These are phyloP conservation scores for Perizoma flavofasciatum DNA, from an alignment of 2,888 invertebrate species.

Conservation along the genomic window DNA sequence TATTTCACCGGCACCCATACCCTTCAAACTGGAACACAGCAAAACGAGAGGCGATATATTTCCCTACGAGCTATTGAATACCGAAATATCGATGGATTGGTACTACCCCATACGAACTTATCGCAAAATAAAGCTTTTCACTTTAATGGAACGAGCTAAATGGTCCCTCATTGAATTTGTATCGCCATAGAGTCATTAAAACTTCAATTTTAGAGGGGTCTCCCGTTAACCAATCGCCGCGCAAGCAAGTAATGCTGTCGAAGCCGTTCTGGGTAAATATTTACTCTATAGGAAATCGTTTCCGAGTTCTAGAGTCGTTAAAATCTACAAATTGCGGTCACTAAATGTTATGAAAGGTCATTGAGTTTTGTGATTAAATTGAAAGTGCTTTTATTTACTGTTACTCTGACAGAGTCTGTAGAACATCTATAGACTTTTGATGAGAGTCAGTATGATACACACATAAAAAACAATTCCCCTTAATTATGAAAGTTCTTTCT, in stretches of 20 bases:
- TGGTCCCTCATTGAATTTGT: slow-evolving; percentile 49
- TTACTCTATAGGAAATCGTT: slow-evolving; percentile 14
- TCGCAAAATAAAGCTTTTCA: too few relatives aligned
- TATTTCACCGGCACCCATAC: too few relatives aligned
- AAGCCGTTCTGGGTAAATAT: slow-evolving; percentile 17
- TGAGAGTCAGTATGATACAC: too few relatives aligned
- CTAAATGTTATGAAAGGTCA: slow-evolving; percentile 15
- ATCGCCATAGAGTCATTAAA: slow-evolving; percentile 56
- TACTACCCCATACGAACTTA: too few relatives aligned
- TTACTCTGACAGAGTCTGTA: slow-evolving; percentile 4
- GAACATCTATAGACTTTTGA: slow-evolving; percentile 34
- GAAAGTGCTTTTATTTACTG: slow-evolving; percentile 1
- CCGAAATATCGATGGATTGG: too few relatives aligned
- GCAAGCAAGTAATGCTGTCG: slow-evolving; percentile 45
- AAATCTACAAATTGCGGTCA: slow-evolving; percentile 26
- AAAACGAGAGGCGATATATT: too few relatives aligned
- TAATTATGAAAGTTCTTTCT: too few relatives aligned
- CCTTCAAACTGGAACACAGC: too few relatives aligned
- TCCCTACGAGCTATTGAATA: too few relatives aligned
- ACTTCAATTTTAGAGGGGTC: slow-evolving; percentile 54
- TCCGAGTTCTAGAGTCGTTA: slow-evolving; percentile 17
- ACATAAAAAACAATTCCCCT: too few relatives aligned
- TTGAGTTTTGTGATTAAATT: slow-evolving; percentile 14
- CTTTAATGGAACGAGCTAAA: slow-evolving; percentile 28
- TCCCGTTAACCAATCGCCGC: slow-evolving; percentile 40